These are phyloP conservation scores for Prosapia bicincta DNA, from an alignment of 2,888 invertebrate genomes.

Conservation along the genomic window DNA sequence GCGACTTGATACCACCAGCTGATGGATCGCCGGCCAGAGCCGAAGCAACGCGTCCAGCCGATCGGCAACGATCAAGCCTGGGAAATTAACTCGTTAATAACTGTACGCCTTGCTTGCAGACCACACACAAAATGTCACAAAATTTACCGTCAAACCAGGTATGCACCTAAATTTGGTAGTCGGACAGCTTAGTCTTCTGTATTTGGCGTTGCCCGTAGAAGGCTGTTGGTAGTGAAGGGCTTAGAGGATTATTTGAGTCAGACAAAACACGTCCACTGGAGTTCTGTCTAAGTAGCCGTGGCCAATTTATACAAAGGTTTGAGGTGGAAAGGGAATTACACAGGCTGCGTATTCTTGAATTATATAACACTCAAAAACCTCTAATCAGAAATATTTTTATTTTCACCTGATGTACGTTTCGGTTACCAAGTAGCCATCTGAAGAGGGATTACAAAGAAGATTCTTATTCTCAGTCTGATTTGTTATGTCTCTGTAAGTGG, in stretches of 20 bases:
- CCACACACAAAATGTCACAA: not conserved
- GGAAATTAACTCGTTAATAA: conserved; percentile 1
- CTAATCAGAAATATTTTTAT: too few relatives aligned
- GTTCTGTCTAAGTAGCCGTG: not conserved
- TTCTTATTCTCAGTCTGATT: too few relatives aligned
- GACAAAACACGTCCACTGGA: too few relatives aligned
- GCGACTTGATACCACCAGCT: too few relatives aligned
- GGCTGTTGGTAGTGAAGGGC: not conserved
- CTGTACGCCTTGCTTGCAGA: not conserved
- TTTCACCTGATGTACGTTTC: too few relatives aligned
- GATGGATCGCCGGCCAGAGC: not conserved
- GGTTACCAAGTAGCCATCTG: too few relatives aligned
- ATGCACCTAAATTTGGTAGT: not conserved
- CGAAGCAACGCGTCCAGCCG: not conserved
- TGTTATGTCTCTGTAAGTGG: too few relatives aligned
- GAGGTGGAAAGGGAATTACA: too few relatives aligned
- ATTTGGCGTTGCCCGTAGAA: not conserved
- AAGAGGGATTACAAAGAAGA: too few relatives aligned
- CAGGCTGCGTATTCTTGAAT: too few relatives aligned
- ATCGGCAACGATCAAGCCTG: not conserved
- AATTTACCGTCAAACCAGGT: not conserved
- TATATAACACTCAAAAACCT: too few relatives aligned
- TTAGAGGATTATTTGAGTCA: not conserved
- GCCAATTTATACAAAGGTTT: not conserved
- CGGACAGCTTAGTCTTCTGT: not conserved